Evolutionary conservation across 2,888 invertebrate species (phyloP).

Genomic region (Orthosia gothica): DNA sequence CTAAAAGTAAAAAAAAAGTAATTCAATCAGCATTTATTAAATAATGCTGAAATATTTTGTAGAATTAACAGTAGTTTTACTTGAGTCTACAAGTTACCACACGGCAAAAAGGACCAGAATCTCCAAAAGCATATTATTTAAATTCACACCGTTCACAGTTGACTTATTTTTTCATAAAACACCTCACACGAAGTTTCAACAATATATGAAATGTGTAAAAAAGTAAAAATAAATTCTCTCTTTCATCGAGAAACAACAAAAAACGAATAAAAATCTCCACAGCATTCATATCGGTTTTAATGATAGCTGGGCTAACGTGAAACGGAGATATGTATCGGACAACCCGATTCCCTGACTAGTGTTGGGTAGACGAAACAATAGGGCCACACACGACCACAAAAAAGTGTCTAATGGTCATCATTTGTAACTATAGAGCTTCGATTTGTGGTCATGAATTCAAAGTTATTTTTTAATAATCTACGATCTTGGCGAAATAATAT

Average conservation of each 20-base stretch:
- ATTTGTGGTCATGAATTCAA: background rate
- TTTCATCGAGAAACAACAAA: constrained; percentile 58
- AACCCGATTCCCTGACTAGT: constrained; percentile 67
- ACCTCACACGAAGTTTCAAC: constrained; percentile 47
- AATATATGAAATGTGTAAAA: constrained; percentile 28
- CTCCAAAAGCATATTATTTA: constrained; percentile 2
- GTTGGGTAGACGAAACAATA: constrained; percentile 44
- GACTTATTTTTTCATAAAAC: constrained; percentile 33
- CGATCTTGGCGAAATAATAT: no score
- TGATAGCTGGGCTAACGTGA: constrained; percentile 63
- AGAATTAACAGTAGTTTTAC: background rate
- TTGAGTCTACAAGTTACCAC: no score
- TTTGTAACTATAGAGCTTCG: background rate
- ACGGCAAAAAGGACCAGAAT: background rate
- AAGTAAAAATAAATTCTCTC: constrained; percentile 51
- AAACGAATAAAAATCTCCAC: constrained; percentile 66
- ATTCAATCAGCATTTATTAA: background rate
- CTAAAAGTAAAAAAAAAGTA: background rate
- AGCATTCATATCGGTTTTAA: constrained; percentile 67
- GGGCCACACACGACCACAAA: constrained; percentile 22
- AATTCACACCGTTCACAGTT: constrained; percentile 14
- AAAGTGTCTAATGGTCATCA: background rate
- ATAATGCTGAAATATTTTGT: background rate
- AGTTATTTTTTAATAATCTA: no score
- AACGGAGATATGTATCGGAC: constrained; percentile 62